Conservation (phyloP, 2,113 vertebrate species). For the Haemorhous mexicanus region DNA sequence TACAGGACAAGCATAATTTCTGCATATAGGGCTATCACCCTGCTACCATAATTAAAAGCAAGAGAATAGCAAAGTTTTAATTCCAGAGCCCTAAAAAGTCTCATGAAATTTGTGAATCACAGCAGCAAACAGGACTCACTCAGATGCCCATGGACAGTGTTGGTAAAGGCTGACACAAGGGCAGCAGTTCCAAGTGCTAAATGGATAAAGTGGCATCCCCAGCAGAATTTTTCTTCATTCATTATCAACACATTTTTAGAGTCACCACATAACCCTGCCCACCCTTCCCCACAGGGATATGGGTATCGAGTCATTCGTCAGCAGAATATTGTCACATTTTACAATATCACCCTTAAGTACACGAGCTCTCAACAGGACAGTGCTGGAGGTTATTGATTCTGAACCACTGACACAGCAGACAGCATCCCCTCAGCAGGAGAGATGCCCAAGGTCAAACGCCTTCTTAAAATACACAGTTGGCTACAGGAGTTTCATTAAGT, state of each 20-base stretch:
- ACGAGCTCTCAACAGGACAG: neutral
- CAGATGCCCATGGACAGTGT: accelerated
- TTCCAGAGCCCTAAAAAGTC: neutral
- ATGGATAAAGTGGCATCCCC: neutral
- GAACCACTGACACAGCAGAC: constrained; percentile 50
- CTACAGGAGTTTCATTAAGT: constrained; percentile 40
- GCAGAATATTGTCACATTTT: constrained; percentile 57
- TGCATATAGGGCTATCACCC: neutral
- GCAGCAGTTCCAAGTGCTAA: neutral
- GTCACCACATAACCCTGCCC: neutral
- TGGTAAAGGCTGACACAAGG: neutral
- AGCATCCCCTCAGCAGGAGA: constrained; percentile 16
- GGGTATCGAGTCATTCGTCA: neutral
- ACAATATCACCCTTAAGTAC: constrained; percentile 32
- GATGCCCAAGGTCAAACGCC: constrained; percentile 41
- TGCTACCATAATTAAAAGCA: neutral
- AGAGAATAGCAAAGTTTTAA: neutral
- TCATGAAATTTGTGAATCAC: neutral
- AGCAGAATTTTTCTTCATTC: neutral
- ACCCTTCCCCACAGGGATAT: neutral
- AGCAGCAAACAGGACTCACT: neutral
- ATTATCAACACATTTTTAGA: constrained; percentile 1
- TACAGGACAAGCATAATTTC: neutral
- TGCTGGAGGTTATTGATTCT: constrained; percentile 39
- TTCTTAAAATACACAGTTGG: constrained; percentile 58